These are phyloP conservation scores for Triplophysa tibetana DNA, from an alignment of 2,113 vertebrate genomes.

Conservation along the genomic window DNA sequence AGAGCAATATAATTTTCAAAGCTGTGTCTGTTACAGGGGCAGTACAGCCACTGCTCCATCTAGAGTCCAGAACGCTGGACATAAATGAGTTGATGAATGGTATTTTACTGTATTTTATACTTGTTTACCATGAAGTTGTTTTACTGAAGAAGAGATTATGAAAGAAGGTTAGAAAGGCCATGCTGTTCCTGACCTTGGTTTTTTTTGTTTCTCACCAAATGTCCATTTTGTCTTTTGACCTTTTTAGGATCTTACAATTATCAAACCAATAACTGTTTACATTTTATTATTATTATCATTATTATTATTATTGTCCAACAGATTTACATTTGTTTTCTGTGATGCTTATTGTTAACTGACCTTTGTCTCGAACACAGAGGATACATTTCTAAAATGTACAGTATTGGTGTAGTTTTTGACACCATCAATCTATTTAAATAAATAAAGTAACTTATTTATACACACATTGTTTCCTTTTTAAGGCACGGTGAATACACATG, in stretches of 20 bases:
- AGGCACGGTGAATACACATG: background rate
- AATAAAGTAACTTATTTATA: constrained; percentile 77
- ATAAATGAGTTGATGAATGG: too few relatives aligned
- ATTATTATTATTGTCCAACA: constrained; percentile 46
- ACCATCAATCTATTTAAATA: constrained; percentile 72
- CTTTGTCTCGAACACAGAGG: constrained; percentile 54
- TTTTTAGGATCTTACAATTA: constrained; percentile 21
- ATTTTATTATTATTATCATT: constrained; percentile 57
- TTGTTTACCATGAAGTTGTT: constrained; percentile 5
- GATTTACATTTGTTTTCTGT: constrained; percentile 51
- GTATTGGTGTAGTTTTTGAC: constrained; percentile 58
- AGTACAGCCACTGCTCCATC: background rate
- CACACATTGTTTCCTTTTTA: background rate
- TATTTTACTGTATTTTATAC: background rate
- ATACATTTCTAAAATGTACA: constrained; percentile 55
- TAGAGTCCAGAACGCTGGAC: background rate
- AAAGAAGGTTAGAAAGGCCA: background rate
- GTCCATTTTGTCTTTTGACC: constrained; percentile 10
- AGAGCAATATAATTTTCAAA: background rate
- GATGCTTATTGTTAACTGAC: constrained; percentile 59
- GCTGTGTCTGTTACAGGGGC: constrained; percentile 6
- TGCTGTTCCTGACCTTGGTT: background rate
- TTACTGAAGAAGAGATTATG: background rate
- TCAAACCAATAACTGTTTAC: constrained; percentile 57
- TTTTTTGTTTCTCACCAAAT: constrained; percentile 7